Evolutionary conservation across 2,888 invertebrate genomes (phyloP).

Genomic region (Ophraella communa): DNA sequence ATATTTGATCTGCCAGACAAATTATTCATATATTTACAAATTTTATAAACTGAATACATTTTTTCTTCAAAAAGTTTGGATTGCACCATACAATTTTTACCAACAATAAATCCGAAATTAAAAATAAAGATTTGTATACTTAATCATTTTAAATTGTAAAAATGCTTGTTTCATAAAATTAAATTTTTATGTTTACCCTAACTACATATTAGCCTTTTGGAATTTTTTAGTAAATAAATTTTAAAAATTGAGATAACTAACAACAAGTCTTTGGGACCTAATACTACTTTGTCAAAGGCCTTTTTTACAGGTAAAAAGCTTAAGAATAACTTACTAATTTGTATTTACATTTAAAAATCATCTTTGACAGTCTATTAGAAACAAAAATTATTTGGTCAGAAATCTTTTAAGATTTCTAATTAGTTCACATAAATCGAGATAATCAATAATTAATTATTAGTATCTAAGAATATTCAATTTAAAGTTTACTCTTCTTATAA

Average conservation of each 20-base stretch:
- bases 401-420: not conserved
- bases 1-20: no score
- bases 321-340: not conserved
- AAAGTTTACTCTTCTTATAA: no score
- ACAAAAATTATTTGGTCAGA: slow-evolving; percentile 2
- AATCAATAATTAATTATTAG: no score
- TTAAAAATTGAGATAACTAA: not conserved
- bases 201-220: not conserved
- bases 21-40: no score
- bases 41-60: no score
- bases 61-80: not conserved
- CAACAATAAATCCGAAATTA: not conserved
- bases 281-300: not conserved
- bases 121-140: no score
- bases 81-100: not conserved
- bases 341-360: not conserved
- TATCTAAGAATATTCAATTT: no score
- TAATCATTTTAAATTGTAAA: no score
- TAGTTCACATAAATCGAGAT: not conserved
- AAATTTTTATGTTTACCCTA: no score
- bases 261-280: not conserved
- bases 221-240: not conserved
- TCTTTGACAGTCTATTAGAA: not conserved
- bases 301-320: not conserved
- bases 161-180: not conserved